Conservation (phyloP, 2,888 invertebrate species). For the Temnothorax rugatulus region DNA sequence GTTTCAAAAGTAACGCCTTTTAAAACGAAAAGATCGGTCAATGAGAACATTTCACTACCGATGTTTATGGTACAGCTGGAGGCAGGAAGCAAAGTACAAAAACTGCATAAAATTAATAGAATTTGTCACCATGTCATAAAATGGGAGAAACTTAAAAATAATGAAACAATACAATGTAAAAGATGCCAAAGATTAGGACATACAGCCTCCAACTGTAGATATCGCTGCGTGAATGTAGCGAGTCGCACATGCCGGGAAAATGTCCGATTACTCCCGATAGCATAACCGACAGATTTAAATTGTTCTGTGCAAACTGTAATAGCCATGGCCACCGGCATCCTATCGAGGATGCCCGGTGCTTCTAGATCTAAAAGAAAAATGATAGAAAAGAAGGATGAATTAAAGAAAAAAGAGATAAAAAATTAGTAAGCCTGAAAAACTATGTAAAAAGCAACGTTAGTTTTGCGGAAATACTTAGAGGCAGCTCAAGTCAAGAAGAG, state of each 20-base stretch:
- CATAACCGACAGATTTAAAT: background rate
- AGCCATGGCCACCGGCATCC: background rate
- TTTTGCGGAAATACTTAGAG: background rate
- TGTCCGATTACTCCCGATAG: background rate
- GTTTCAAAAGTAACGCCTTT: background rate
- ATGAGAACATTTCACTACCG: background rate
- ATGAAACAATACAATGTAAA: background rate
- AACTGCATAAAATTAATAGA: background rate
- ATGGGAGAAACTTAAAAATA: constrained; percentile 11
- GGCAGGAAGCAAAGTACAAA: background rate
- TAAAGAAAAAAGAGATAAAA: background rate
- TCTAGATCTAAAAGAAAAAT: background rate
- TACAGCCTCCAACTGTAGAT: background rate
- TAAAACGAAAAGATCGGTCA: background rate
- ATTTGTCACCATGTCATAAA: background rate
- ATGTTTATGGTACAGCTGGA: background rate
- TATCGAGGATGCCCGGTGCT: background rate
- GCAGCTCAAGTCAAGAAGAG: background rate
- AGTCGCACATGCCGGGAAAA: background rate
- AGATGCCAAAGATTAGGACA: constrained; percentile 22
- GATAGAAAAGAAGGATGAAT: background rate
- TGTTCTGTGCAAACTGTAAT: constrained; percentile 26
- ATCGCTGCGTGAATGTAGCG: background rate
- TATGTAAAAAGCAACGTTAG: background rate
- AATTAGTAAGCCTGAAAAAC: fast-evolving